A percentile compares a stretch with the other conserved stretches of the same genome.
phyloP scores from a whole-genome alignment of 2,113 vertebrate genomes.

The Laticauda laticaudata region DNA sequence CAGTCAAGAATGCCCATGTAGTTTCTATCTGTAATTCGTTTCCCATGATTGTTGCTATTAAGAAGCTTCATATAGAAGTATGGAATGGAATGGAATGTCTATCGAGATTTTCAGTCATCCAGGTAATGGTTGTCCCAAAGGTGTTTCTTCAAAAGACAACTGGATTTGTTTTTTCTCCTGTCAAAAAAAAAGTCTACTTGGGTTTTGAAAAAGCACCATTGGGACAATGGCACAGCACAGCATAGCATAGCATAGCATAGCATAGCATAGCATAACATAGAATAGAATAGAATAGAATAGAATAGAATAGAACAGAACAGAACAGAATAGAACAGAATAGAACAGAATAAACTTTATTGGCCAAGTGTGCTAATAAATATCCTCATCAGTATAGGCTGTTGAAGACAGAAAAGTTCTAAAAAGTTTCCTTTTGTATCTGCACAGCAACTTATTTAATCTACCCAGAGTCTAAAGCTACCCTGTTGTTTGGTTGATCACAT shows the following conservation, averaged over 20 bases:
- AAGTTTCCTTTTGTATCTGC: background rate
- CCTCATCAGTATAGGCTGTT: background rate
- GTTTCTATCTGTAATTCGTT: background rate
- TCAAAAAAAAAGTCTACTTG: background rate
- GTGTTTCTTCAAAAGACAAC: background rate
- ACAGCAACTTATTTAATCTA: background rate
- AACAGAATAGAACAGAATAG: too few species aligned
- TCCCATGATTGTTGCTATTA: background rate
- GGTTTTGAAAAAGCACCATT: too few species aligned
- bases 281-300: too few species aligned
- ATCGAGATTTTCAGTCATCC: background rate
- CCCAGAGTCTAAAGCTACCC: background rate
- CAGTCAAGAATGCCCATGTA: background rate
- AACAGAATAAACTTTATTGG: background rate
- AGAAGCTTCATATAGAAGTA: background rate
- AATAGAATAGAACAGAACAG: fast-evolving
- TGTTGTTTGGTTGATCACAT: background rate
- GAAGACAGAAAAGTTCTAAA: background rate
- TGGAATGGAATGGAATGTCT: background rate
- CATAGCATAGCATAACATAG: too few species aligned
- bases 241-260: too few species aligned
- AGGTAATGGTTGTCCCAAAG: background rate
- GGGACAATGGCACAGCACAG: too few species aligned
- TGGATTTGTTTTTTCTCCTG: background rate
- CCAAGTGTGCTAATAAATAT: background rate